Base-by-base conservation (phyloP, 2,888 invertebrate species). In the Leucania comma region DNA sequence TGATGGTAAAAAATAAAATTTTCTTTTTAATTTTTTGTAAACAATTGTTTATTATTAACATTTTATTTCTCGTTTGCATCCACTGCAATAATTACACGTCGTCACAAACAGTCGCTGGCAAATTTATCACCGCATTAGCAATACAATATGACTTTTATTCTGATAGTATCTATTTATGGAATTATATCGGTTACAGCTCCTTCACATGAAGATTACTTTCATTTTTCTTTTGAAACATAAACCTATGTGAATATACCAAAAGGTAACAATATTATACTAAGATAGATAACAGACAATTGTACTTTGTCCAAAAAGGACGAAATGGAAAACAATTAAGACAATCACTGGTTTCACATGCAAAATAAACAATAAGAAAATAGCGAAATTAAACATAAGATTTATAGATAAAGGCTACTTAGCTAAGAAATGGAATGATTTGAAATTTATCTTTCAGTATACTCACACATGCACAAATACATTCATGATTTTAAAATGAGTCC, bases 31-130 rank as follows among this genome's bases (percentile, higher is more conserved):
- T 96, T 94, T 96, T 96, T 96, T 96, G 95, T 96, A 96, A 96
- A 96, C 96, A 96, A 96, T 96, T 96, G 95, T 96, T 96, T 96
- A 95, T 96, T 96, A 96, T 96, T 96, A 96, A 96, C 96, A 96
- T 96, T 95, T 96, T 96, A 96, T 94, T 93, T 93, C 92, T 95
- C 91, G 91, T 91, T 84, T 93, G 93, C 93, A 93, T 93, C 75
- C 91, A 90, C 92, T 92, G 93, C 93, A 93, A 92, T 91, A 92
- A 90, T 92, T 90, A 93, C 93, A 93, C 93, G 92, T 90, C 93
- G 90, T 94, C 93, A 91, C 93, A 90, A 87, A 91, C 93, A 93
- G 90, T 90, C 91, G 89, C 91, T 90, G 92, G 90, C 92, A 92
- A 79, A 89, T 87, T 88, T 91, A 92, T 93, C 93, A 93, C 91